phyloP scores from a whole-genome alignment of 2,797 vertebrate genomes.

The Monodelphis domestica region DNA sequence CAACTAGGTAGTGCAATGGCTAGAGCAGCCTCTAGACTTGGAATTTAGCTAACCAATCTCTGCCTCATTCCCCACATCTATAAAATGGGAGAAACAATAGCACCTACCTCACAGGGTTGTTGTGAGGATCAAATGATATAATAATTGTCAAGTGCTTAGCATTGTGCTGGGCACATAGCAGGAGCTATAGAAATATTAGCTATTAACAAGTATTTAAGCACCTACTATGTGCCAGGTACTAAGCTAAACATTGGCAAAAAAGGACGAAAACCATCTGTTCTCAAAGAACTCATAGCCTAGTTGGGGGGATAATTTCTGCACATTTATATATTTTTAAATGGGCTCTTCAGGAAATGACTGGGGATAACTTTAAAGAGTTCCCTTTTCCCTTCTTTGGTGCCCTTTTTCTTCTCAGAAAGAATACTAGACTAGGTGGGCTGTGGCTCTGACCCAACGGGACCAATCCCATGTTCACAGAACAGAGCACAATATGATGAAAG shows the following conservation, averaged over 20 bases:
- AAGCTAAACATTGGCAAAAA: background rate
- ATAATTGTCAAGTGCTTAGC: background rate
- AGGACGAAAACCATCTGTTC: background rate
- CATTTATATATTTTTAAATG: too few relatives aligned
- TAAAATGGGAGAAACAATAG: background rate
- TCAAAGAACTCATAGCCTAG: background rate
- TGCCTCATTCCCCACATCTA: background rate
- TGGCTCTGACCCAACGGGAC: too few relatives aligned
- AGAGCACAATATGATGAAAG: too few relatives aligned
- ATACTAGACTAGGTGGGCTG: too few relatives aligned
- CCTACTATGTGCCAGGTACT: too few relatives aligned
- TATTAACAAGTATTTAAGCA: background rate
- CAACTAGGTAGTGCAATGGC: background rate
- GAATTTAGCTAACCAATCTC: background rate
- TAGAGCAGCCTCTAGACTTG: background rate
- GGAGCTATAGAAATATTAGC: background rate
- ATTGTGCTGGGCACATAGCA: background rate
- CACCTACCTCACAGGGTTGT: too few relatives aligned
- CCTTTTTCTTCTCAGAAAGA: too few relatives aligned
- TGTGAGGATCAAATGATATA: background rate
- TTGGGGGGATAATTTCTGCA: too few relatives aligned
- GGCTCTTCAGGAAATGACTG: too few relatives aligned
- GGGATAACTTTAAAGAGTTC: too few relatives aligned
- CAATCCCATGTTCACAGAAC: too few relatives aligned
- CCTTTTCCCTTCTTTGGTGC: too few relatives aligned